Base-by-base conservation (phyloP, 92 coral and sea anemone species). In the Actinostola sp. region DNA sequence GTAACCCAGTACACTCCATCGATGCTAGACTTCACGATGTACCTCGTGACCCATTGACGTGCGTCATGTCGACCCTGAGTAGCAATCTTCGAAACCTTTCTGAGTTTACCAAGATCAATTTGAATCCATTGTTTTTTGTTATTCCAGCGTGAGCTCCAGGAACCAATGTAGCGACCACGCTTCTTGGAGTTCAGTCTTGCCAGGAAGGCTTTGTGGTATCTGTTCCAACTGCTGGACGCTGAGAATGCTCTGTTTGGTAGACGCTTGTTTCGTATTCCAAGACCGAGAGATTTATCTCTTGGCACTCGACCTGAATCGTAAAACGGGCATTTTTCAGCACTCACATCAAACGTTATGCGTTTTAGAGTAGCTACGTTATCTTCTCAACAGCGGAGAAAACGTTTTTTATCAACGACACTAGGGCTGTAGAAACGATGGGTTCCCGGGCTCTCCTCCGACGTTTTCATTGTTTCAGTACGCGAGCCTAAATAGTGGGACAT, bases 51-150 rank as follows among this genome's bases (percentile, higher is more conserved):
- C 78, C 84, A 90, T 48, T 90, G 97, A 9, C 89, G 81, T 16
- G 36, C 78, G 19, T 74, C 63, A 35, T 73, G 59, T 26, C 92
- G 75, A 60, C 97, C 97, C 71, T 90, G 97, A 15, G 97, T 90
- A 3, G 97, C 87, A 34, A 90, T 63, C 92, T 88, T 84, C 10
- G 88, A 71, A 3, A 90, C 41, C 78, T 84, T 86, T 21, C 60
- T 21, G 2, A 81, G 67, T 10, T 78, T 83, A 15, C 95, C 85
- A 39, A 88, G 74, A 43, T 91, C 95, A 10, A 95, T 61, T 60
- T 87, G 88, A 3, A 95, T 71, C 97, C 97, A 95, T 62, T 95
- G 99, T 33, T 70, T 66, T 53, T 72, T 88, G 72, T 95, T 89
- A 61, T 85, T 89, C 62, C 73, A 82, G 48, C 88, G 66, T 1